Base-by-base conservation (phyloP, 2,888 invertebrate species). In the Phytoseiulus persimilis region DNA sequence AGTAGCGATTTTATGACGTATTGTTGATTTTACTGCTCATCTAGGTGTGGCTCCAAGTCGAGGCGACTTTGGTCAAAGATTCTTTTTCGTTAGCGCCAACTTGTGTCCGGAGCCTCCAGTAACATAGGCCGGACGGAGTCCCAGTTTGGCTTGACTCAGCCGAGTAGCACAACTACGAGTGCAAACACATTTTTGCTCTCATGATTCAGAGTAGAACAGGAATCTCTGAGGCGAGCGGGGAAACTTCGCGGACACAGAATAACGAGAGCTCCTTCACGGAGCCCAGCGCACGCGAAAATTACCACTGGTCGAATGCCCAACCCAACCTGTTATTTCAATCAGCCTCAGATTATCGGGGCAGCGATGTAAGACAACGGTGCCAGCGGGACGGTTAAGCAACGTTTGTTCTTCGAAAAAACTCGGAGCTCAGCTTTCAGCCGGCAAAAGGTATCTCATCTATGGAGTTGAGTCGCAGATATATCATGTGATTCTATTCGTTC, bases 11-110 rank as follows among this genome's bases (percentile, higher is more conserved):
- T 65, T 65, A 65, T 65, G 65, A 65, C 65, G 65, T 65, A 65
- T 65, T 65, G 65, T 65, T 65, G 65, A 65, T 65, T 65, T 65
- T 65, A 65, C 65, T 65, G 65, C 65, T 65, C 65, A 65, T 65
- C 65, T 65, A 65, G 65, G 65, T 18, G 65, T 65, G 65, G 65
- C 28, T 65, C 65, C 18, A 23, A 65, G 65, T 65, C 65, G 65
- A 65, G 28, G 65, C 65, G 28, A 65, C 65, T 65, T 65, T 65
- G 18, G 18, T 65, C 65, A 14, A 65, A 65, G 65, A 65, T 65
- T 28, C 23, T 65, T 65, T 65, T 23, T 65, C 18, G 65, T 65
- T 65, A 65, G 65, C 65, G 28, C 11, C 65, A 28, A 65, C 65
- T 65, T 65, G 65, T 65, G 65, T 39, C 9, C 39, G 39, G 3